Percentiles rank a stretch among this genome's conserved stretches.
Conservation (phyloP, 2,888 invertebrate species). For the Omphaloscelis lunosa region DNA sequence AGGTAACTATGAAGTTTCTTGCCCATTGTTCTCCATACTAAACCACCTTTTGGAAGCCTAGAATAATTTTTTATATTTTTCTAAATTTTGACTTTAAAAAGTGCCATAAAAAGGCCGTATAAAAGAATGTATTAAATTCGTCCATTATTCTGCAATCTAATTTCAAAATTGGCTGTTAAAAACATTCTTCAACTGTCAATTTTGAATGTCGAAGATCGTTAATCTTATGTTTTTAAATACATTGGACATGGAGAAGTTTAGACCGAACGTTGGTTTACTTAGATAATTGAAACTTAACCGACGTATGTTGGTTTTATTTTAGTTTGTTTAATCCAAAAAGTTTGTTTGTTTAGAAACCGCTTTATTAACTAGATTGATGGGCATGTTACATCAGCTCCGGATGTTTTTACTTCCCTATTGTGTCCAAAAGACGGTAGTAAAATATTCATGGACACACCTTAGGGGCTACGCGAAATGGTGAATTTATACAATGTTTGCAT, state of each 20-base stretch:
- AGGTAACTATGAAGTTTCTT: no score
- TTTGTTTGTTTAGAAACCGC: constrained; percentile 29
- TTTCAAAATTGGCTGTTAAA: not conserved
- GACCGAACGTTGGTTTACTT: not conserved
- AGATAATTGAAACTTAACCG: constrained; percentile 15
- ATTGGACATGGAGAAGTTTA: not conserved
- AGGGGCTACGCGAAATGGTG: not conserved
- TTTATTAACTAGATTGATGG: constrained; percentile 24
- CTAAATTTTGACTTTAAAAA: no score
- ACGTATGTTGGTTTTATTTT: constrained; percentile 4
- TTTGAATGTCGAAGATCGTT: constrained; percentile 20
- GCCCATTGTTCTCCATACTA: no score
- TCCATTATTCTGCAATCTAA: not conserved
- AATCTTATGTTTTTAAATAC: not conserved
- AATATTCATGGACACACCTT: constrained; percentile 27
- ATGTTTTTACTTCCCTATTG: constrained; percentile 43
- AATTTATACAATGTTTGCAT: not conserved
- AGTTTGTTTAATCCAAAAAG: constrained; percentile 36
- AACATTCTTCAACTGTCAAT: not conserved
- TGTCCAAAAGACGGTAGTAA: constrained; percentile 10
- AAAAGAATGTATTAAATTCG: not conserved
- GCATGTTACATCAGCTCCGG: constrained; percentile 17
- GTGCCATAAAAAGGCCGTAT: not conserved
- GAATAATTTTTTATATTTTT: no score
- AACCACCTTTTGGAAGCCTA: no score